Conservation (phyloP, 2,888 invertebrate genomes). For the Parelbella ahira region DNA sequence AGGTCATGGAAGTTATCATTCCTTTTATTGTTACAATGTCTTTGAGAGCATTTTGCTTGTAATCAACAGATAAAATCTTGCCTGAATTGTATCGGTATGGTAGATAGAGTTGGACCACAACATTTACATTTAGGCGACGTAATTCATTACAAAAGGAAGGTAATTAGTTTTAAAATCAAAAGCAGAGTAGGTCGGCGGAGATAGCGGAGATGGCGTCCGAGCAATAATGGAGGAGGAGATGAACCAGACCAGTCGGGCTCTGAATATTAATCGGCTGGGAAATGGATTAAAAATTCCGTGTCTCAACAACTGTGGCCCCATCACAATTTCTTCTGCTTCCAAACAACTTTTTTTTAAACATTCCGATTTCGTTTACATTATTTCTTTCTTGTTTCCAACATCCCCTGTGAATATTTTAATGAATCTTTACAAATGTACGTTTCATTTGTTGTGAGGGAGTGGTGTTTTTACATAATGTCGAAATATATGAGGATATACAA, state of each 20-base stretch:
- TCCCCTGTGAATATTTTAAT: slow-evolving; percentile 78
- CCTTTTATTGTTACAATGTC: no score
- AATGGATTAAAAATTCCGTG: slow-evolving; percentile 81
- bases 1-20: no score
- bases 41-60: no score
- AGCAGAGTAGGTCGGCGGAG: no score
- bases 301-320: slow-evolving; percentile 58
- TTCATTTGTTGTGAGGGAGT: slow-evolving; percentile 39
- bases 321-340: slow-evolving; percentile 68
- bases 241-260: slow-evolving; percentile 77
- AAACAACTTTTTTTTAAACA: slow-evolving; percentile 78
- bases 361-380: slow-evolving; percentile 76
- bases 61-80: no score
- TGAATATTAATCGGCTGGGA: slow-evolving; percentile 81
- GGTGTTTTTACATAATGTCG: no score
- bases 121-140: slow-evolving; percentile 22
- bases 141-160: slow-evolving; percentile 52
- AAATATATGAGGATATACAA: no score
- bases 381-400: slow-evolving; percentile 55
- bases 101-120: slow-evolving; percentile 37
- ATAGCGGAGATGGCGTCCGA: slow-evolving; percentile 57
- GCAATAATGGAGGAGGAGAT: slow-evolving; percentile 77
- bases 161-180: slow-evolving; percentile 76
- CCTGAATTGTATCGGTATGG: no score
- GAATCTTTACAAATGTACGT: slow-evolving; percentile 70